Conservation (phyloP, 1,140 invertebrate genomes). For the Macrocentrus cingulum region DNA sequence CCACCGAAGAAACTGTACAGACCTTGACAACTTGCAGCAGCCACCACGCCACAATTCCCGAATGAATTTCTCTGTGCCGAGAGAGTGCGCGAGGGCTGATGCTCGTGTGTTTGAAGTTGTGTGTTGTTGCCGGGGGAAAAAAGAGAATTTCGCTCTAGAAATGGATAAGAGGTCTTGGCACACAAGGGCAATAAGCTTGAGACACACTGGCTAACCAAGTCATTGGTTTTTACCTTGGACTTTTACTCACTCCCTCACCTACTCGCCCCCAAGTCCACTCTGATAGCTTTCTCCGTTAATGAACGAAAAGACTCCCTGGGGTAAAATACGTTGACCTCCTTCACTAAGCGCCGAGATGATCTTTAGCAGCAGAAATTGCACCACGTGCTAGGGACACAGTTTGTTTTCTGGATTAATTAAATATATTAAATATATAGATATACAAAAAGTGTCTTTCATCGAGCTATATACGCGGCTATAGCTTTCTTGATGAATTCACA, state of each 20-base stretch:
- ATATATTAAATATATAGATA: background rate
- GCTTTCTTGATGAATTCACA: too few relatives aligned
- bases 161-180: constrained; percentile 9
- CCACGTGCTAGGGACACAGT: background rate
- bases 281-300: constrained; percentile 27
- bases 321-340: constrained; percentile 19
- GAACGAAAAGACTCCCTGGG: constrained; percentile 28
- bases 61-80: constrained; percentile 20
- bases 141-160: background rate
- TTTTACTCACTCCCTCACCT: background rate
- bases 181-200: constrained; percentile 25
- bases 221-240: constrained; percentile 8
- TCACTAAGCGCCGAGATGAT: constrained; percentile 14
- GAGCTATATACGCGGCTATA: too few relatives aligned
- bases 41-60: background rate
- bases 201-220: constrained; percentile 8
- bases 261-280: background rate
- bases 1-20: constrained; percentile 17
- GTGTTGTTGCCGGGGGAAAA: constrained; percentile 4
- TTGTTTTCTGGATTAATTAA: constrained; percentile 8
- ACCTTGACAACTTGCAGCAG: constrained; percentile 13
- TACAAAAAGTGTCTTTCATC: too few relatives aligned
- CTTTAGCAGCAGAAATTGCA: background rate
- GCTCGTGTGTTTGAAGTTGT: background rate
- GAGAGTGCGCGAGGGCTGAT: constrained; percentile 9